These are phyloP conservation scores for Apodemia hepburni DNA, from an alignment of 2,888 invertebrate species.

Conservation along the genomic window DNA sequence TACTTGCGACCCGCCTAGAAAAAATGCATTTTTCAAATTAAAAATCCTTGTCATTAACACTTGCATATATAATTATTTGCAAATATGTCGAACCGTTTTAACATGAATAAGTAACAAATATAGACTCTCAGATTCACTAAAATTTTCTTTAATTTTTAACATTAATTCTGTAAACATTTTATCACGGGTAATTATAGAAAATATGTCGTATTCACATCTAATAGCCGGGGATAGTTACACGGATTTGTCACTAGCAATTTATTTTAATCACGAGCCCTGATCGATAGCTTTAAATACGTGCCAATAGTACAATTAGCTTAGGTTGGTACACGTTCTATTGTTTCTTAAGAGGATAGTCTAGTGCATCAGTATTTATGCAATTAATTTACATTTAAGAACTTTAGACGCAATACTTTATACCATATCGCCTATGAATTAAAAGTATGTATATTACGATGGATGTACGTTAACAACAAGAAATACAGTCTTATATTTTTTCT, in stretches of 20 bases:
- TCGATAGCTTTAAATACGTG: constrained; percentile 15
- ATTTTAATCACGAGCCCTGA: constrained; percentile 15
- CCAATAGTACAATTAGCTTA: constrained; percentile 16
- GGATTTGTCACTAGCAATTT: constrained; percentile 11
- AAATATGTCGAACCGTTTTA: no score
- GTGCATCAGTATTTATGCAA: neutral
- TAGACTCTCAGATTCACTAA: no score
- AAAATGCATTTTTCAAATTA: no score
- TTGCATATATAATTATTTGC: no score
- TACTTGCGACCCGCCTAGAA: no score
- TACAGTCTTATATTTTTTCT: no score
- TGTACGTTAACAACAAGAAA: no score
- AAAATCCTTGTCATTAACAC: no score
- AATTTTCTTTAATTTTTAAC: no score
- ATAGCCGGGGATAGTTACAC: constrained; percentile 2
- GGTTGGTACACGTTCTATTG: constrained; percentile 15
- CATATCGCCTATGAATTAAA: neutral
- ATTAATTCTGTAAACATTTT: neutral
- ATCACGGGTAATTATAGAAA: neutral
- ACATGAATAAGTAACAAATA: no score
- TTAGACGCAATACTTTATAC: neutral
- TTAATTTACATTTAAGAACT: neutral
- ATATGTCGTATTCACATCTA: constrained; percentile 31
- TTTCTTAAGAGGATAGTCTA: constrained; percentile 3
- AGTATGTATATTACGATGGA: neutral